These are phyloP conservation scores for Geopemphigus sp. DNA, from an alignment of 1,140 invertebrate genomes.

Conservation along the genomic window DNA sequence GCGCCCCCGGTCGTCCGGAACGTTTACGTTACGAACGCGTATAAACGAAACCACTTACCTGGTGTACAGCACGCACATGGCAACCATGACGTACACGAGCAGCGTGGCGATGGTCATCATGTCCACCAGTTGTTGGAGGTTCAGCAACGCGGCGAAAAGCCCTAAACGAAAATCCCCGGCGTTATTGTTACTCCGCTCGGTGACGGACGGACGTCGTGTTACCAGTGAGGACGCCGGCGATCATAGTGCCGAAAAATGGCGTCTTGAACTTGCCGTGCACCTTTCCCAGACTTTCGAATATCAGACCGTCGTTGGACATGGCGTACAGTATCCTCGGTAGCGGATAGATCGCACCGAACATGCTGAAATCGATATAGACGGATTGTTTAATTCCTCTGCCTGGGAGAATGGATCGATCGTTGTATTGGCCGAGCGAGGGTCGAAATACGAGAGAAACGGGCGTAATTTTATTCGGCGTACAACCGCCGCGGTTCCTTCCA, in stretches of 20 bases:
- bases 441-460: too few relatives aligned
- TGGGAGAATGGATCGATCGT: too few relatives aligned
- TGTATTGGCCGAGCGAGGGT: too few relatives aligned
- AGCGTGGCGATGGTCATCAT: conserved; percentile 95
- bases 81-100: conserved; percentile 87
- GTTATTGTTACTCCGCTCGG: background rate
- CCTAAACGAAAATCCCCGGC: conserved; percentile 57
- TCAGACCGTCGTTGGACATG: conserved; percentile 82
- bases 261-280: conserved; percentile 59
- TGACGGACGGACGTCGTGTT: too few relatives aligned
- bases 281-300: conserved; percentile 74
- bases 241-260: conserved; percentile 52
- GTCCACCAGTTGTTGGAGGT: conserved; percentile 81
- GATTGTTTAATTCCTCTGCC: too few relatives aligned
- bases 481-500: too few relatives aligned
- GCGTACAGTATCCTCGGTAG: conserved; percentile 82
- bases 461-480: too few relatives aligned
- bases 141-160: conserved; percentile 79
- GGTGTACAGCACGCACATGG: conserved; percentile 82
- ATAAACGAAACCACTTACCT: conserved; percentile 60
- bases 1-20: too few relatives aligned
- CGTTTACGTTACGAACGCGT: too few relatives aligned
- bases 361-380: conserved; percentile 59
- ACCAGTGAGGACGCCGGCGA: conserved; percentile 53
- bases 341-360: conserved; percentile 80